Evolutionary conservation across 2,888 invertebrate genomes (phyloP), one percentile per base, ranked within the genome.

Genomic region (Linnaemya vulpina): DNA sequence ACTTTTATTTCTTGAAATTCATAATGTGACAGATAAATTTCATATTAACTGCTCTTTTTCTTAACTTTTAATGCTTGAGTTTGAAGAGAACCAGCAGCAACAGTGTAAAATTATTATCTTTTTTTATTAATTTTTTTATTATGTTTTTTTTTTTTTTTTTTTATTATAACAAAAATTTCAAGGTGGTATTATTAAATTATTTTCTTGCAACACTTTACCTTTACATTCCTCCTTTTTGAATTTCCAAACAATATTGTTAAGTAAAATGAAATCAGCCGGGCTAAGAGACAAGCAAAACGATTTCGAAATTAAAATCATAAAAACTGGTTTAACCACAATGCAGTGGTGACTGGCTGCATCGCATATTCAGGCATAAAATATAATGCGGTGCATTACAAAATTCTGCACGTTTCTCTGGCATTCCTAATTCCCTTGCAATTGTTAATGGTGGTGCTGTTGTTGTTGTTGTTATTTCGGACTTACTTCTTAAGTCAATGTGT

Each of bases 251-350:
- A 62, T 46, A 75, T 73, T 68, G 63, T 78, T 63, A 38, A 63
- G 3, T 25, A n/a, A 67, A 55, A 2, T 11, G 17, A 43, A 63
- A 79, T 13, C 60, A 35, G 46, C 38, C 70, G 15, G 63, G 15
- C 35, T 17, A 4, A n/a, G 55, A 53, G n/a, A 8, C 11, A 3
- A 9, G 15, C 30, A 9, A 40, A 49, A 51, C 43, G 22, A 51
- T 81, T 70, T 78, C 17, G 51, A 82, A 82, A 82, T 60, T 62
- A 82, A 67, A 82, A 82, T 85, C 85, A 60, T 74, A 78, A 30
- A 82, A 85, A 85, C 85, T 85, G 82, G 85, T 85, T 85, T 82
- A 78, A 85, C 82, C 85, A 73, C 85, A 85, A 82, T n/a, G n/a
- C n/a, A n/a, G n/a, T n/a, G n/a, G n/a, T n/a, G n/a, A 70, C 30